These are phyloP conservation scores for Acleris sparsana DNA, from an alignment of 2,888 invertebrate species.

Conservation along the genomic window DNA sequence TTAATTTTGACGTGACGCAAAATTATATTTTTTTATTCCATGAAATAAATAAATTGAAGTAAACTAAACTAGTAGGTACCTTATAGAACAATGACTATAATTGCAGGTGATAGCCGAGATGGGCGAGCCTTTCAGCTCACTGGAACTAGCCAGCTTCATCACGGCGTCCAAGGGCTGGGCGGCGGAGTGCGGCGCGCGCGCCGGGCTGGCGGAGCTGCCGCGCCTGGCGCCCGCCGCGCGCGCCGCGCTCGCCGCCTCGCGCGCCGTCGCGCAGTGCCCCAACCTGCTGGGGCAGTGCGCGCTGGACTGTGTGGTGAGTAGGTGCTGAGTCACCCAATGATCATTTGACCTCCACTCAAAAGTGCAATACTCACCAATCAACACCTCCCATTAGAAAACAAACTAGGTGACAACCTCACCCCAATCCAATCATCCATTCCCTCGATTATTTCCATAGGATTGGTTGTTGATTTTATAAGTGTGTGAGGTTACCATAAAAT, in stretches of 20 bases:
- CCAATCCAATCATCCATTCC: too few relatives aligned
- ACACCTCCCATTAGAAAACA: too few relatives aligned
- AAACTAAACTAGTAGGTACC: too few relatives aligned
- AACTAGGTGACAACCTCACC: too few relatives aligned
- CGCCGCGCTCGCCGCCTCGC: conserved; percentile 90
- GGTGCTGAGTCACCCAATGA: background rate
- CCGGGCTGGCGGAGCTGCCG: conserved; percentile 94
- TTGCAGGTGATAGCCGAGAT: conserved; percentile 89
- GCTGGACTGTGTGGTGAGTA: conserved; percentile 87
- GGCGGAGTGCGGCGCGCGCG: conserved; percentile 96
- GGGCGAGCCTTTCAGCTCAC: conserved; percentile 91
- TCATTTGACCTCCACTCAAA: too few relatives aligned
- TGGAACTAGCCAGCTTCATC: conserved; percentile 97
- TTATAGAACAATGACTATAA: background rate
- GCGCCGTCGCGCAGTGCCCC: conserved; percentile 95
- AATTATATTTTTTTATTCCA: too few relatives aligned
- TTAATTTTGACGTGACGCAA: too few relatives aligned
- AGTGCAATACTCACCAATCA: too few relatives aligned
- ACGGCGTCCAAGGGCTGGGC: conserved; percentile 96
- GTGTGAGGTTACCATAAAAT: too few relatives aligned
- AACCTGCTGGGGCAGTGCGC: conserved; percentile 95
- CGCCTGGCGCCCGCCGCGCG: conserved; percentile 91
- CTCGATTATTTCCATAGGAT: too few relatives aligned
- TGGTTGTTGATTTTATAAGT: too few relatives aligned
- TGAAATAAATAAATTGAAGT: too few relatives aligned